These are phyloP conservation scores for Nemopilema nomurai DNA, from an alignment of 30 jellyfish, hydroid and myxozoan species.

Conservation along the genomic window DNA sequence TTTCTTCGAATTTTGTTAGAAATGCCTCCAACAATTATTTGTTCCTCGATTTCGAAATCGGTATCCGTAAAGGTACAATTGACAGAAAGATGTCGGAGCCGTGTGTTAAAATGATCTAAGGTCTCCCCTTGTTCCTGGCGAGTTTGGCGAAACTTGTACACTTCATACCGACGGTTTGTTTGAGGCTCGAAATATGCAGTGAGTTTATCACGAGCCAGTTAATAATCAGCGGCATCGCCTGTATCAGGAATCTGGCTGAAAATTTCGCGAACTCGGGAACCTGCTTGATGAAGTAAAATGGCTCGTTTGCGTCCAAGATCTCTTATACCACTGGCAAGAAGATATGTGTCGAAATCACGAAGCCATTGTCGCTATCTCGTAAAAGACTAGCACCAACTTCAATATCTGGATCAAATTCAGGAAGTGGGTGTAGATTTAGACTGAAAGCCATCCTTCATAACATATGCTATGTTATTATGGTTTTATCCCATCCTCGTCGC, in stretches of 20 bases:
- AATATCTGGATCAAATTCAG: conserved; percentile 44
- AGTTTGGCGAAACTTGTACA: conserved; percentile 29
- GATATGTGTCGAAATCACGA: conserved; percentile 21
- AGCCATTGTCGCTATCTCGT: conserved; percentile 30
- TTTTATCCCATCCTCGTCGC: too few relatives aligned
- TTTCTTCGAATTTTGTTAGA: conserved; percentile 26
- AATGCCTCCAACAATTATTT: conserved; percentile 25
- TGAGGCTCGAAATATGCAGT: conserved; percentile 51
- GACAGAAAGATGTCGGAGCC: conserved; percentile 10
- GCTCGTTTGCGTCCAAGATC: conserved; percentile 23
- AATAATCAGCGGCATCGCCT: conserved; percentile 17
- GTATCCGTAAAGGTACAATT: conserved; percentile 13
- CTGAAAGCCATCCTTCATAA: background rate
- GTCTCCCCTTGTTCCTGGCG: conserved; percentile 23
- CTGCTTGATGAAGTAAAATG: conserved; percentile 31
- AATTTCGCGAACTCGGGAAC: conserved; percentile 37
- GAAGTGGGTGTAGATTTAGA: conserved; percentile 23
- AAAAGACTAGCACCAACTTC: conserved; percentile 49
- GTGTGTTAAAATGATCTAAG: conserved; percentile 30
- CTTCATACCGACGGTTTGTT: conserved; percentile 28
- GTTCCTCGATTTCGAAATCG: conserved; percentile 47
- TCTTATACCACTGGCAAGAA: conserved; percentile 21
- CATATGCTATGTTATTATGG: too few relatives aligned
- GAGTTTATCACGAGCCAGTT: conserved; percentile 2
- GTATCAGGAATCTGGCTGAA: conserved; percentile 24